These are phyloP conservation scores for Corythoichthys intestinalis DNA, from an alignment of 2,113 vertebrate species.

Conservation along the genomic window DNA sequence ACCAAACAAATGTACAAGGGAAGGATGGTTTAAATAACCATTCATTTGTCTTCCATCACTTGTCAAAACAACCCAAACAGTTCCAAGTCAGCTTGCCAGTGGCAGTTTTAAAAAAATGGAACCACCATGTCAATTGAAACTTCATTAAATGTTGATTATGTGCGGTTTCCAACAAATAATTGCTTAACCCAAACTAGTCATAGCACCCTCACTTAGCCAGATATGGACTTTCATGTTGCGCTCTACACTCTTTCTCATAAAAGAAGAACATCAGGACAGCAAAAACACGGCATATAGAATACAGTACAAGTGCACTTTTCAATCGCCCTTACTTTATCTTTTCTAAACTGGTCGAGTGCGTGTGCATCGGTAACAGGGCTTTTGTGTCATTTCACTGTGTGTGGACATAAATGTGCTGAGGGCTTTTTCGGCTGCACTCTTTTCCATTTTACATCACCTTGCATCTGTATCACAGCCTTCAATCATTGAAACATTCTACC, in stretches of 20 bases:
- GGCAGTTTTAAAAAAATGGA: conserved; percentile 22
- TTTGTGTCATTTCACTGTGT: conserved; percentile 17
- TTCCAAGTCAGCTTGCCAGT: conserved; percentile 44
- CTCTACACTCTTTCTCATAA: conserved; percentile 1
- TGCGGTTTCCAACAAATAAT: conserved; percentile 41
- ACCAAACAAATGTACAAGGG: conserved; percentile 1
- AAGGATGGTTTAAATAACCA: conserved; percentile 14
- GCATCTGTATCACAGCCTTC: not conserved
- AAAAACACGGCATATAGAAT: not conserved
- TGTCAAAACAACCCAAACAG: conserved; percentile 28
- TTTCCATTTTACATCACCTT: not conserved
- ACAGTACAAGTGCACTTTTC: conserved; percentile 10
- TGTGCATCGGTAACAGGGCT: conserved; percentile 16
- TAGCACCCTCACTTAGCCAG: not conserved
- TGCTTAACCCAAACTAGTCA: conserved; percentile 20
- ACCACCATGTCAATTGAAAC: conserved; percentile 42
- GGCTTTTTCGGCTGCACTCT: conserved; percentile 15
- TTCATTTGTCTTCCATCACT: conserved; percentile 21
- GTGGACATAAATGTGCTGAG: conserved; percentile 22
- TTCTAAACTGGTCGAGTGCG: conserved; percentile 6
- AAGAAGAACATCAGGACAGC: not conserved
- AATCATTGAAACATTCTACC: not conserved
- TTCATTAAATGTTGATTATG: conserved; percentile 52
- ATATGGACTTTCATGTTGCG: conserved; percentile 1
- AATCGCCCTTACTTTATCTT: conserved; percentile 14